A percentile compares a stretch with the other conserved stretches of the same genome.
These are phyloP conservation scores for Nomada fabriciana DNA, from an alignment of 2,888 invertebrate species.

Conservation along the genomic window DNA sequence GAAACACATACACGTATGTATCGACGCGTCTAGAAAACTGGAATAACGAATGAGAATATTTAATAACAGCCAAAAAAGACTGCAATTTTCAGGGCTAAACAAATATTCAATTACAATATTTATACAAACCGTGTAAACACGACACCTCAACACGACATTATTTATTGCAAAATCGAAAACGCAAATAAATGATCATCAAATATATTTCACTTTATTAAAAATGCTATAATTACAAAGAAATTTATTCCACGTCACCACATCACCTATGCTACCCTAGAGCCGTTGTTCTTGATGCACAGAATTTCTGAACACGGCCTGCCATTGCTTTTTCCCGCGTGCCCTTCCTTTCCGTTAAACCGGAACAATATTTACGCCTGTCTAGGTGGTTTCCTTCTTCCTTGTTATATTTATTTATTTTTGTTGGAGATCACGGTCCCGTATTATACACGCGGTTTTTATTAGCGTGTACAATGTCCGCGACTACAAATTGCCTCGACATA, in stretches of 20 bases:
- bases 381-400: conserved; percentile 12
- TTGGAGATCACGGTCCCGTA: conserved; percentile 21
- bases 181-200: too few species aligned
- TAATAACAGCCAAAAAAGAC: too few species aligned
- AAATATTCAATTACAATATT: too few species aligned
- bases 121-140: too few species aligned
- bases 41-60: too few species aligned
- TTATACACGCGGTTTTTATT: conserved; percentile 37
- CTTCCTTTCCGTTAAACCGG: conserved; percentile 18
- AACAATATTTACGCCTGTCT: conserved; percentile 51
- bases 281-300: conserved; percentile 7
- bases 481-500: neutral
- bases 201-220: too few species aligned
- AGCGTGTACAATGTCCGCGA: neutral
- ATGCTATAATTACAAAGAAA: too few species aligned
- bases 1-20: too few species aligned
- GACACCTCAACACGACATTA: neutral
- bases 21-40: too few species aligned
- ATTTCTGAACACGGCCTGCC: neutral
- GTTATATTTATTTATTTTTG: neutral
- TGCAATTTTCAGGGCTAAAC: too few species aligned
- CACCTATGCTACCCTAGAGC: neutral
- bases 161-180: too few species aligned
- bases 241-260: neutral
- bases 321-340: conserved; percentile 5